Percentiles rank a stretch among this genome's conserved stretches.
phyloP scores from a whole-genome alignment of 2,797 vertebrate species.

The Furcifer pardalis region DNA sequence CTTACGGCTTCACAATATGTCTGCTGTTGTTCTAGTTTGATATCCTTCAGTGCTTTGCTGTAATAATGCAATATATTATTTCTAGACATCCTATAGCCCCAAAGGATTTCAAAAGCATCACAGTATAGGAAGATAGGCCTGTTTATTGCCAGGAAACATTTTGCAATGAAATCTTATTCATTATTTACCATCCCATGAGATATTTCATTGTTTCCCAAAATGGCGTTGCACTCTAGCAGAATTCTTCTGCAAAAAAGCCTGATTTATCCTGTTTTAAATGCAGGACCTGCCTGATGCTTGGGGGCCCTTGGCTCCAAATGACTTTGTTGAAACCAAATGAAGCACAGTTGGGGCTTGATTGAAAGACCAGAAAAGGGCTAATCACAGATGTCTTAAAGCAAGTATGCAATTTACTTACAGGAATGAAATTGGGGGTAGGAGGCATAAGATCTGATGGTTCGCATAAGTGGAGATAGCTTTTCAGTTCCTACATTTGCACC shows the following conservation, averaged over 20 bases:
- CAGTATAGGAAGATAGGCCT: background rate
- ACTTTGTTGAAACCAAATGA: background rate
- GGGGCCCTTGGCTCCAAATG: background rate
- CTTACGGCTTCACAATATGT: constrained; percentile 23
- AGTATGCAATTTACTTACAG: constrained; percentile 14
- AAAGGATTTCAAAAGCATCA: constrained; percentile 41
- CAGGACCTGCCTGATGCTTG: background rate
- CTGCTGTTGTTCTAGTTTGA: constrained; percentile 45
- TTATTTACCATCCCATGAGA: constrained; percentile 14
- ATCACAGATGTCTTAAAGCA: constrained; percentile 19
- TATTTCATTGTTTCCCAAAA: background rate
- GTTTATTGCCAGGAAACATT: background rate
- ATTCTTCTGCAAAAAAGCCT: background rate
- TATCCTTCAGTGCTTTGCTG: constrained; percentile 29
- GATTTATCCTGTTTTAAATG: background rate
- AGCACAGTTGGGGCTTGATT: constrained; percentile 11
- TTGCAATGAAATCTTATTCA: constrained; percentile 21
- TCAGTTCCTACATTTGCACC: background rate
- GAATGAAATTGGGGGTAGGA: background rate
- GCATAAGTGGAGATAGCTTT: background rate
- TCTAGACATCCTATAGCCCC: constrained; percentile 51
- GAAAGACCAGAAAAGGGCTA: constrained; percentile 1
- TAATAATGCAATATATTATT: constrained; percentile 45
- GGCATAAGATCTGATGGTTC: constrained; percentile 11
- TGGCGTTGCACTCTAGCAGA: background rate